Conservation (phyloP, 2,113 vertebrate genomes). For the Hippocampus mohnikei region DNA sequence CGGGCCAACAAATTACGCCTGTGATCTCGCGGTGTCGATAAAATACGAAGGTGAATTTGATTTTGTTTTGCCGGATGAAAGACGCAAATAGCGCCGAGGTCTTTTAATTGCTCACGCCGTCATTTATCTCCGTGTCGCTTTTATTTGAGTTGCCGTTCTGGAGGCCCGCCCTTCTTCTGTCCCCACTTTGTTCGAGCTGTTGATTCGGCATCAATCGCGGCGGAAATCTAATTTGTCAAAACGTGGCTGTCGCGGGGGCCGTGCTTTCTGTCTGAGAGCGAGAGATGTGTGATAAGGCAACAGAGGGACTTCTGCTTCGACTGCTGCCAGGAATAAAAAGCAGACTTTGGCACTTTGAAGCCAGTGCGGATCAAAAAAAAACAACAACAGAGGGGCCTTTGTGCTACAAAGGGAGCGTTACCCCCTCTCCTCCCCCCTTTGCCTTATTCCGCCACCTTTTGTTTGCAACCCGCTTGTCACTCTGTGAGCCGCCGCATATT, state of each 20-base stretch:
- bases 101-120: conserved; percentile 22
- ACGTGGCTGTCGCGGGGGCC: conserved; percentile 47
- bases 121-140: conserved; percentile 9
- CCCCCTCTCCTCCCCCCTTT: conserved; percentile 59
- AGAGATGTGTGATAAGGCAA: conserved; percentile 70
- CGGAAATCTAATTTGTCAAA: conserved; percentile 66
- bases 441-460: conserved; percentile 47
- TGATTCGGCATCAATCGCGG: conserved; percentile 63
- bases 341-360: conserved; percentile 70
- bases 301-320: conserved; percentile 45
- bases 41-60: conserved; percentile 32
- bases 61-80: conserved; percentile 29
- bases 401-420: conserved; percentile 60
- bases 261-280: conserved; percentile 55
- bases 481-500: conserved; percentile 48
- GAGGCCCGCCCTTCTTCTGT: conserved; percentile 12
- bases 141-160: conserved; percentile 9
- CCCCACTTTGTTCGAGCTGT: conserved; percentile 51
- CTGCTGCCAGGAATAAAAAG: conserved; percentile 52
- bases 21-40: conserved; percentile 54
- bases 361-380: conserved; percentile 58
- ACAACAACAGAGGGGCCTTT: conserved; percentile 59
- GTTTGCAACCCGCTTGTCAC: conserved; percentile 47
- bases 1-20: conserved; percentile 52
- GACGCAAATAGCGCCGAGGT: conserved; percentile 36